phyloP scores from a whole-genome alignment of 2,113 vertebrate species.

The Austrofundulus limnaeus region DNA sequence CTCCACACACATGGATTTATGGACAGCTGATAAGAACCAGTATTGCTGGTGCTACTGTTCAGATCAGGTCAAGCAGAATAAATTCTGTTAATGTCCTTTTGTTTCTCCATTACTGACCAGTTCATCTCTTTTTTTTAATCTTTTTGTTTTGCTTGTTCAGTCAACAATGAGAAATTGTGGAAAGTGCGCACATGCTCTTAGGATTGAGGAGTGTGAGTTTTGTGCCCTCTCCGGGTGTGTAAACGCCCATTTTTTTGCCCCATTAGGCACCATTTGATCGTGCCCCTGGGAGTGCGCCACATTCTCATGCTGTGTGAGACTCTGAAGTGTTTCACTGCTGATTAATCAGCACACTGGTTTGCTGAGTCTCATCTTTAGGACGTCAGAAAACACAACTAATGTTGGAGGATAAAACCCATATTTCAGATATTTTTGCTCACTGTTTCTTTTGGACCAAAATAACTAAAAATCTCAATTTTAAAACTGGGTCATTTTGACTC shows the following conservation, averaged over 20 bases:
- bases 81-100: constrained; percentile 72
- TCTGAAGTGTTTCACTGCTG: constrained; percentile 23
- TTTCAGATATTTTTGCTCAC: too few species aligned
- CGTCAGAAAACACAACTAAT: neutral
- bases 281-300: constrained; percentile 41
- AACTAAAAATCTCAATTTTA: too few species aligned
- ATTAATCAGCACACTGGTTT: constrained; percentile 35
- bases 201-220: constrained; percentile 42
- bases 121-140: constrained; percentile 25
- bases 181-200: constrained; percentile 52
- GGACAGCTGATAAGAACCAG: constrained; percentile 75
- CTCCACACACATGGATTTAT: constrained; percentile 60
- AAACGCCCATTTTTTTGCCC: constrained; percentile 66
- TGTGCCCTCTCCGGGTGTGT: constrained; percentile 56
- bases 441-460: too few species aligned
- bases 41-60: constrained; percentile 74
- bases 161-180: constrained; percentile 70
- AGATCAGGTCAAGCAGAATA: constrained; percentile 77
- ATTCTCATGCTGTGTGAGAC: constrained; percentile 55
- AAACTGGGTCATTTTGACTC: too few species aligned
- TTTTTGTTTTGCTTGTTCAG: constrained; percentile 44
- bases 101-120: constrained; percentile 60
- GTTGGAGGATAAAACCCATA: neutral
- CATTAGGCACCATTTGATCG: constrained; percentile 68
- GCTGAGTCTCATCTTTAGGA: neutral